Base-by-base conservation (phyloP, 2,797 vertebrate genomes). In the Macropodus opercularis region DNA sequence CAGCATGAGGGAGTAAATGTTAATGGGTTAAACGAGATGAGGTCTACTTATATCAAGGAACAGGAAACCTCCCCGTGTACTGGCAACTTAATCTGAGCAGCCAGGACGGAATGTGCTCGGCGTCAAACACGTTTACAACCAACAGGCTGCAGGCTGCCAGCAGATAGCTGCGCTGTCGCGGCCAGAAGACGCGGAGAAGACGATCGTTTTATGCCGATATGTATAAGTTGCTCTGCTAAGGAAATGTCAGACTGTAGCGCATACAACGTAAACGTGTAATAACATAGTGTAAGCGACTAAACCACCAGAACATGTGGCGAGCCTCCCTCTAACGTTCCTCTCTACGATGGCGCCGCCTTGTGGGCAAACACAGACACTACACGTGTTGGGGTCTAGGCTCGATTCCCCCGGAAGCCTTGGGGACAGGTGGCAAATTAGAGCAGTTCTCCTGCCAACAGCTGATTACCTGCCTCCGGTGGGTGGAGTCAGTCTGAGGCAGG, bases 51-150 rank as follows among this genome's bases (percentile, higher is more conserved):
- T 62, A 54, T 57, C 62, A 51, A 72, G 75, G 72, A 77, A 79
- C 79, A 86, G 87, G 80, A 89, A 87, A 82, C 77, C 77, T 86
- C 69, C 77, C 72, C 74, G 67, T 79, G 79, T 69, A 63, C 76
- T 79, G 74, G 85, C 87, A 87, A 87, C 79, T 67, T 80, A 87
- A 86, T 89, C 84, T 84, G 83, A 81, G 85, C 84, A 70, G 72
- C 64, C 64, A 60, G 89, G 84, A 90, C 88, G 87, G 89, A 90
- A 90, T 90, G 89, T 90, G 88, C 90, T 82, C 66, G 72, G 72
- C 73, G 88, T 79, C 69, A 75, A 69, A 83, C 69, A 72, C 83
- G 77, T 74, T 80, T 52, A 46, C 66, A 56, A 49, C 47, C 48
- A 31, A 4, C 71, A 42, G 65, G 27, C 52, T 61, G 53, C 66